Evolutionary conservation across 2,113 vertebrate species (phyloP), one percentile per base, ranked within the genome.

Genomic region (Pycnonotus jocosus): DNA sequence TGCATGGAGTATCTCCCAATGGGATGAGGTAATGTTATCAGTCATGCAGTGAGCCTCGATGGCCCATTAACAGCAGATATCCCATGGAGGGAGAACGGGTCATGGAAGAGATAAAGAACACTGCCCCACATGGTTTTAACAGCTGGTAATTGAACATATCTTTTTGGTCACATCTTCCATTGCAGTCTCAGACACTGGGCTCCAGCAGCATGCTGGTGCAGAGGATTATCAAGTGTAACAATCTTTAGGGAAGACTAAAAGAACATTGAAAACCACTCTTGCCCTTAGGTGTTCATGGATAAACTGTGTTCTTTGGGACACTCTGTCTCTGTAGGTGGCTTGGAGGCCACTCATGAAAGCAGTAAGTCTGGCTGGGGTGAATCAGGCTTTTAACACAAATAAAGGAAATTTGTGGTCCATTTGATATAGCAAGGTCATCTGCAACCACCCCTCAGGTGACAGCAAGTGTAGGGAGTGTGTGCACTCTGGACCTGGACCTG

Each of bases 141-240:
- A 35, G 56, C 9, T 58, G 56, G 33, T 5, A 58, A 57, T 9
- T 24, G 56, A 58, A 35, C 15, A 58, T 10, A 35, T 5, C 24
- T 22, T 35, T 10, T 11, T 24, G n/a, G 7, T 58, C 35, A 24
- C n/a, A 35, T 58, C 15, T 7, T 58, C 22, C 7, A 35, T 16
- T 57, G 23, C 57, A 35, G 25, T 14, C 21, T 24, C 15, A 57
- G 9, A 15, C 57, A 58, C n/a, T 58, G 57, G 10, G 37, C 21
- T 86, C 51, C 72, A 51, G 9, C 53, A 58, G 11, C 20, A 17
- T 51, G 28, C 21, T 68, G 17, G 7, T 31, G 25, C 25, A 50
- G 14, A 14, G 6, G 2, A 0, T 51, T 37, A 15, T 31, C 25
- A 50, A 21, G 5, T 10, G 14, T 18, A 44, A 12, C 12, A 54